These are phyloP conservation scores for Iguana delicatissima DNA, from an alignment of 2,797 vertebrate genomes.

Conservation along the genomic window DNA sequence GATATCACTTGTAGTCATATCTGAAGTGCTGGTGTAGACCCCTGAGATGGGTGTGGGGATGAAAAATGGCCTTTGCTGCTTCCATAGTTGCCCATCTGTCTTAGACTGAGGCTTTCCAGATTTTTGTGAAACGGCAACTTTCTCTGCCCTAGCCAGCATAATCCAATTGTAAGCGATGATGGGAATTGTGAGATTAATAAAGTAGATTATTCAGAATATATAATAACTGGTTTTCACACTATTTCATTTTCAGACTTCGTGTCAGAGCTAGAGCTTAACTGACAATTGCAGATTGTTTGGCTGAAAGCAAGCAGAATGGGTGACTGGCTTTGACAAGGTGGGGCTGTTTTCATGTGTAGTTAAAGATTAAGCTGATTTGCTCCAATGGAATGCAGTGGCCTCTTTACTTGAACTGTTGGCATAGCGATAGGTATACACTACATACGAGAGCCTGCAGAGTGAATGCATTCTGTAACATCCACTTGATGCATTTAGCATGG, in stretches of 20 bases:
- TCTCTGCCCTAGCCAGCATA: too few species aligned
- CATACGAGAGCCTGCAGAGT: background rate
- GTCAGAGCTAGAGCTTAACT: slow-evolving; percentile 8
- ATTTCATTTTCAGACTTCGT: slow-evolving; percentile 2
- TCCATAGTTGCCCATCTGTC: too few species aligned
- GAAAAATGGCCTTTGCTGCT: too few species aligned
- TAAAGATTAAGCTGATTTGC: slow-evolving; percentile 33
- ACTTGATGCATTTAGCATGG: background rate
- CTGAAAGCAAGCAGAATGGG: background rate
- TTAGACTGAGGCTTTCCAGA: too few species aligned
- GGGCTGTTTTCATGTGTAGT: slow-evolving; percentile 15
- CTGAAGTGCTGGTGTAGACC: too few species aligned
- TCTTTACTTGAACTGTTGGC: slow-evolving; percentile 34
- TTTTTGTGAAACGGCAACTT: too few species aligned
- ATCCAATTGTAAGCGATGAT: too few species aligned
- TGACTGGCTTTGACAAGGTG: slow-evolving; percentile 9
- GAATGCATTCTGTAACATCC: background rate
- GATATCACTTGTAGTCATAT: too few species aligned
- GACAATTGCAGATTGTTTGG: slow-evolving; percentile 13
- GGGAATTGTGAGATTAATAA: too few species aligned
- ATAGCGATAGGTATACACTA: background rate
- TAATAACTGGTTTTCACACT: background rate
- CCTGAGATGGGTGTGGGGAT: too few species aligned
- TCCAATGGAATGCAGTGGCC: slow-evolving; percentile 15
- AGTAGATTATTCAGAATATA: background rate